A percentile compares a stretch with the other conserved stretches of the same genome.
phyloP scores from a whole-genome alignment of 2,113 vertebrate species.

The Arizona elegans region DNA sequence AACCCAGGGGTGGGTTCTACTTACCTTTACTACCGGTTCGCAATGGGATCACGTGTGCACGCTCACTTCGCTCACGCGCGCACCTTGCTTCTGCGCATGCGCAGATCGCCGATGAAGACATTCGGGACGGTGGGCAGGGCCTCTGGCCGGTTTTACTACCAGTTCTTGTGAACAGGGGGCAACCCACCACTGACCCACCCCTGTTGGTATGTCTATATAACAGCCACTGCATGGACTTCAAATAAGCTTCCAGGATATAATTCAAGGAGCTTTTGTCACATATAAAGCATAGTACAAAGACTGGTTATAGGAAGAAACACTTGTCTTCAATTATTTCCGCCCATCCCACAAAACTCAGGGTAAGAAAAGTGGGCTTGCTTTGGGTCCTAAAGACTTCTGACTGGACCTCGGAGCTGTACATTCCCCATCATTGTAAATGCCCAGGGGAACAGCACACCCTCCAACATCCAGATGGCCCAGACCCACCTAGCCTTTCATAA shows the following conservation, averaged over 20 bases:
- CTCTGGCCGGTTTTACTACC: too few relatives aligned
- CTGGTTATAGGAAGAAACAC: background rate
- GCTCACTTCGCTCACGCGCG: too few relatives aligned
- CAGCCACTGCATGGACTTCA: background rate
- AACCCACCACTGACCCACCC: too few relatives aligned
- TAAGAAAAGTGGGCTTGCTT: background rate
- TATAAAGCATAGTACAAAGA: background rate
- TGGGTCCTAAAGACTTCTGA: background rate
- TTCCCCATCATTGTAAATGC: background rate
- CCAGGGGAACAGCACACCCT: background rate
- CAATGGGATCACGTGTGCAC: too few relatives aligned
- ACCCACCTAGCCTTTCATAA: background rate
- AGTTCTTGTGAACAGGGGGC: too few relatives aligned
- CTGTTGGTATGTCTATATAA: background rate
- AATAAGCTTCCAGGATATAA: background rate
- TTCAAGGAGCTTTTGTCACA: background rate
- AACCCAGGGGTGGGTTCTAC: too few relatives aligned
- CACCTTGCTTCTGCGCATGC: too few relatives aligned
- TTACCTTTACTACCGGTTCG: too few relatives aligned
- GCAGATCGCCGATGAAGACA: too few relatives aligned
- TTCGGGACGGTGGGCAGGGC: too few relatives aligned
- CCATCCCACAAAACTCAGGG: background rate
- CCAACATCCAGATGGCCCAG: background rate
- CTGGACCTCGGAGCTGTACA: background rate
- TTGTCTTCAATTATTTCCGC: background rate